Evolutionary conservation across 2,888 invertebrate species (phyloP), one percentile per base, ranked within the genome.

Genomic region (Trachelus stipa): DNA sequence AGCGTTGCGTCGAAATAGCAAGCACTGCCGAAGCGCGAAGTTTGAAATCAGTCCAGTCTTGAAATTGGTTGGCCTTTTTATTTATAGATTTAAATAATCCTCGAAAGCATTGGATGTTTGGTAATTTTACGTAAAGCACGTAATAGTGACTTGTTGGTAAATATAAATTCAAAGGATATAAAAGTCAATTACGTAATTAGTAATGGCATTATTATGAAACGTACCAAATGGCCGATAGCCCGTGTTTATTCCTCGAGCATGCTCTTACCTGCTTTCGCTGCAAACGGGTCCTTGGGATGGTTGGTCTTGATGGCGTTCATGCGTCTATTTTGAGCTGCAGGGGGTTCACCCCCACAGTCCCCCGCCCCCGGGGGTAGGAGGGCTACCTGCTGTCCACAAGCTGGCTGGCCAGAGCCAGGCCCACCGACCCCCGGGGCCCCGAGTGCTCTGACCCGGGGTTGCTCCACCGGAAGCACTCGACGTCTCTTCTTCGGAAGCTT

Each of bases 401-500:
- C 87, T 79, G 84, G 88, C 82, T 78, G 85, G 40, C 86, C 87
- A 75, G 88, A 87, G 80, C 89, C 87, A 76, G 86, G 83, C 84
- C 92, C 89, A 84, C 91, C 85, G 84, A 87, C 80, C 78, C 88
- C 92, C 81, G 93, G 86, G 40, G 93, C 93, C 82, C 93, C 92
- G 69, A 93, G 92, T 69, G 86, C 90, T 78, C 91, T 82, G 11
- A 87, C 87, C 83, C 89, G 87, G 34, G 97, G 95, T 85, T 97
- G 98, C 92, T 99, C 99, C 81, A 99, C 98, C 79, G 98, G 98
- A 91, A 99, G 93, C 84, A 99, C 99, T 90, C 99, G 94, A 92
- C 99, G 94, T 85, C 99, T 94, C 93, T 99, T 99, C 94, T 99
- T 99, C 83, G 99, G 99, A 92, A 99, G 94, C 93, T 99, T 99